Evolutionary conservation across 2,797 vertebrate species (phyloP).

Genomic region (Buceros bicornis): DNA sequence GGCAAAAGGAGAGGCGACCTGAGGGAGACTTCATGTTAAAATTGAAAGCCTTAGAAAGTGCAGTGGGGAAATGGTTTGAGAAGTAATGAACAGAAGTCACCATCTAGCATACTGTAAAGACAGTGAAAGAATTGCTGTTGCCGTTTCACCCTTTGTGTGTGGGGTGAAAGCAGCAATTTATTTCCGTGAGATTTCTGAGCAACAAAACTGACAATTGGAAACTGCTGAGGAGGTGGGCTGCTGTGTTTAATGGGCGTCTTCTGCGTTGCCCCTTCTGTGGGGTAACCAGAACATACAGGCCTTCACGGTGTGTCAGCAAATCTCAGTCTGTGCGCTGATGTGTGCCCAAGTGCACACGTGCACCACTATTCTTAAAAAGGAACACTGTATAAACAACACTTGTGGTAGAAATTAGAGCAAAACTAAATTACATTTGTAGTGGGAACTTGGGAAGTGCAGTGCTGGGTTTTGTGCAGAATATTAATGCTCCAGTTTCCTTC

Average conservation of each 20-base stretch:
- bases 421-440: neutral
- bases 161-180: slow-evolving; percentile 40
- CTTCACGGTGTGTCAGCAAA: slow-evolving; percentile 15
- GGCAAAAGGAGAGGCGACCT: slow-evolving; percentile 7
- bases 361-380: neutral
- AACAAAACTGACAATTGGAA: slow-evolving; percentile 38
- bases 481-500: neutral
- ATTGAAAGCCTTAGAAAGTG: slow-evolving; percentile 56
- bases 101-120: slow-evolving; percentile 11
- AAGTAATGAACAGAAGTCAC: slow-evolving; percentile 21
- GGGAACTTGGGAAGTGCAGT: neutral
- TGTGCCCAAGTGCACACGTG: neutral
- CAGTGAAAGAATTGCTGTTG: slow-evolving; percentile 42
- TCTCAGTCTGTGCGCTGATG: neutral
- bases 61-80: slow-evolving; percentile 28
- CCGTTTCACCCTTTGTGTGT: slow-evolving; percentile 28
- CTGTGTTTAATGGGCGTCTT: slow-evolving; percentile 61
- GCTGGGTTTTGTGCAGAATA: neutral
- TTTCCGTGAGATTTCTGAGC: slow-evolving; percentile 56
- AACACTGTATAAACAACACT: neutral
- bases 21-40: slow-evolving; percentile 56
- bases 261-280: neutral
- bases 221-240: neutral
- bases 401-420: neutral
- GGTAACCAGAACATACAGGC: slow-evolving; percentile 26